A percentile compares a stretch with the other conserved stretches of the same genome.
Evolutionary conservation across 1,140 invertebrate species (phyloP).

Genomic region (Patella vulgata): DNA sequence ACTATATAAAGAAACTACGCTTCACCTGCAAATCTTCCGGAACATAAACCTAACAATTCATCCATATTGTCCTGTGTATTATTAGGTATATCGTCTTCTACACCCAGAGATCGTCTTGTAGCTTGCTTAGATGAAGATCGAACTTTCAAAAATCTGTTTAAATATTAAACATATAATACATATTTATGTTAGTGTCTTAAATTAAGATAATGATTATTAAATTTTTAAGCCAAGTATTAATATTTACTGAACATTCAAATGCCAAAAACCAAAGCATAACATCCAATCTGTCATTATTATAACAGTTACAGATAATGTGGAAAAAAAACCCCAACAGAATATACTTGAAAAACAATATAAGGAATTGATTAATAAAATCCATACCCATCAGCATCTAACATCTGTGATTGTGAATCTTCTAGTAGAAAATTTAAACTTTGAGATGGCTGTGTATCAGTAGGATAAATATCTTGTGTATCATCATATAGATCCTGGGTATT

Average conservation of each 20-base stretch:
- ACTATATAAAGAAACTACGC: too few relatives aligned
- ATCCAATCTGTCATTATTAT: too few relatives aligned
- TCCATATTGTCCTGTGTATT: constrained; percentile 49
- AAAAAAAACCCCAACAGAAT: too few relatives aligned
- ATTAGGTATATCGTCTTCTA: background rate
- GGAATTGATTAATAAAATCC: too few relatives aligned
- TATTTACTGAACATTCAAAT: too few relatives aligned
- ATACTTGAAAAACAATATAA: too few relatives aligned
- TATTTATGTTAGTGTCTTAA: too few relatives aligned
- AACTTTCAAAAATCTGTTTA: constrained; percentile 28
- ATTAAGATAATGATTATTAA: too few relatives aligned
- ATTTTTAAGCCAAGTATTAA: too few relatives aligned
- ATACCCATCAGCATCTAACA: constrained; percentile 63
- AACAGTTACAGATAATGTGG: background rate
- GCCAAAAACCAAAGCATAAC: too few relatives aligned
- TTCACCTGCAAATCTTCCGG: constrained; percentile 64
- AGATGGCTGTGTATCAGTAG: background rate
- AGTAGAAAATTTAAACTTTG: constrained; percentile 35
- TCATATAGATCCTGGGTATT: constrained; percentile 57
- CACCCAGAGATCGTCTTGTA: constrained; percentile 2
- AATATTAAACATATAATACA: background rate
- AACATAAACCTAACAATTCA: constrained; percentile 64
- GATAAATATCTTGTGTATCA: constrained; percentile 11
- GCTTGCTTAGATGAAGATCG: constrained; percentile 6
- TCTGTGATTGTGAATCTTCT: constrained; percentile 54